A percentile compares a stretch with the other conserved stretches of the same genome.
Conservation (phyloP, 2,888 invertebrate species). For the Melieria picta region DNA sequence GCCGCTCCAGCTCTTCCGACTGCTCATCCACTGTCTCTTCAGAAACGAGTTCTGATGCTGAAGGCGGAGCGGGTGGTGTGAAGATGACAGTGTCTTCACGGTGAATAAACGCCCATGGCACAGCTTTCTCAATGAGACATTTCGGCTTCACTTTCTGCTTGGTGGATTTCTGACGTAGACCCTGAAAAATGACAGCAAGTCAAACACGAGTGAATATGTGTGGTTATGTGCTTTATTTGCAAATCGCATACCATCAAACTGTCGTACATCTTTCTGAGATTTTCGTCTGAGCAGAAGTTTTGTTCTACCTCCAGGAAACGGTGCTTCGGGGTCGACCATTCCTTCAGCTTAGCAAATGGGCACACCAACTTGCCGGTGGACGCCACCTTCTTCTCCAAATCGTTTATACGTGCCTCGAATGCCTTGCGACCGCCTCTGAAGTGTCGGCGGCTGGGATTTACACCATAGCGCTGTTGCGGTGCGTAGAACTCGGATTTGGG, state of each 20-base stretch:
- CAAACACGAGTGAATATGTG: neutral
- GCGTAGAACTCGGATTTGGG: conserved; percentile 73
- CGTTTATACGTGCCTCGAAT: conserved; percentile 60
- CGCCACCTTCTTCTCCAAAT: conserved; percentile 53
- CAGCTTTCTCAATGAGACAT: conserved; percentile 50
- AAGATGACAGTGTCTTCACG: too few relatives aligned
- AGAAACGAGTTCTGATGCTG: neutral
- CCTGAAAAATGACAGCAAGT: conserved; percentile 40
- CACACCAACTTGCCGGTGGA: conserved; percentile 52
- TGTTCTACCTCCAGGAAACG: conserved; percentile 56
- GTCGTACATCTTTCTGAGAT: conserved; percentile 61
- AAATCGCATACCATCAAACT: conserved; percentile 50
- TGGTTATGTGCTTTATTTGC: neutral
- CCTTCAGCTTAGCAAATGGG: conserved; percentile 56
- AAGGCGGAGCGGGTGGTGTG: too few relatives aligned
- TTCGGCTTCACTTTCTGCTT: conserved; percentile 51
- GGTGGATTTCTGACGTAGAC: conserved; percentile 49
- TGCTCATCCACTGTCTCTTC: conserved; percentile 51
- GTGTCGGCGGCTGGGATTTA: conserved; percentile 73
- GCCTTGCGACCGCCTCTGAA: conserved; percentile 57
- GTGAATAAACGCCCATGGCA: neutral
- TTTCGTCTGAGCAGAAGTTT: conserved; percentile 59
- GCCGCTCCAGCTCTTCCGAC: neutral
- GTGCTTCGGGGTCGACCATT: conserved; percentile 60
- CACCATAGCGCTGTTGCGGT: conserved; percentile 73